Conservation (phyloP, 2,797 vertebrate genomes). For the Gymnopithys bicolor region DNA sequence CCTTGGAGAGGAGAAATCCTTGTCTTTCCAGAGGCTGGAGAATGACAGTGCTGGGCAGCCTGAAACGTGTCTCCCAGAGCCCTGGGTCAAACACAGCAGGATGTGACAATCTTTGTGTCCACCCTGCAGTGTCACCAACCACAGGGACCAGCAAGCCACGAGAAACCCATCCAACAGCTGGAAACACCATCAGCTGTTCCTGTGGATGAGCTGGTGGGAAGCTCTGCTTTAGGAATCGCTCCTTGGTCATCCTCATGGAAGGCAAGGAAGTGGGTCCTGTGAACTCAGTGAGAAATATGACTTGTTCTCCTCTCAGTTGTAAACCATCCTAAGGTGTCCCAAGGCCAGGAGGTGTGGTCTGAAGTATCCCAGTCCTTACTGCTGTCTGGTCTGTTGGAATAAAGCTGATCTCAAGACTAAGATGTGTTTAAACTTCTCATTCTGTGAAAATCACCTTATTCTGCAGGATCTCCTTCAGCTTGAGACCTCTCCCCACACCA, state of each 20-base stretch:
- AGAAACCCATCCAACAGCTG: not conserved
- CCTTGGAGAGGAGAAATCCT: slow-evolving; percentile 58
- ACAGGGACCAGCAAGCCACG: no score
- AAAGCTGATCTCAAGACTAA: not conserved
- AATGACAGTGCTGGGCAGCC: not conserved
- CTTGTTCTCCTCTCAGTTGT: not conserved
- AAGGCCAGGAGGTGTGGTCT: not conserved
- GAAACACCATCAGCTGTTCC: fast-evolving
- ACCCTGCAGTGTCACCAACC: not conserved
- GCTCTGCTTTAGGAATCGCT: not conserved
- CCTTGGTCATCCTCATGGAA: fast-evolving
- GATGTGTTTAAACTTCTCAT: fast-evolving
- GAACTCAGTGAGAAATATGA: fast-evolving
- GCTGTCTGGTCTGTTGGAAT: not conserved
- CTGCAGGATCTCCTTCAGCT: not conserved
- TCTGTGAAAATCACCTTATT: not conserved
- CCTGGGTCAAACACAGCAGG: fast-evolving
- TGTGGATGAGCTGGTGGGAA: not conserved
- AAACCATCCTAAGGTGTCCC: not conserved
- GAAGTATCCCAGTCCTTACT: not conserved
- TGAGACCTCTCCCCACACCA: fast-evolving
- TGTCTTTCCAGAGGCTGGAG: slow-evolving; percentile 44
- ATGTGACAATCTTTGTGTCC: fast-evolving
- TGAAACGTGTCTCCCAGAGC: not conserved
- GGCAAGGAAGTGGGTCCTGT: not conserved